Conservation (phyloP, 2,113 vertebrate species). For the Indicator indicator region DNA sequence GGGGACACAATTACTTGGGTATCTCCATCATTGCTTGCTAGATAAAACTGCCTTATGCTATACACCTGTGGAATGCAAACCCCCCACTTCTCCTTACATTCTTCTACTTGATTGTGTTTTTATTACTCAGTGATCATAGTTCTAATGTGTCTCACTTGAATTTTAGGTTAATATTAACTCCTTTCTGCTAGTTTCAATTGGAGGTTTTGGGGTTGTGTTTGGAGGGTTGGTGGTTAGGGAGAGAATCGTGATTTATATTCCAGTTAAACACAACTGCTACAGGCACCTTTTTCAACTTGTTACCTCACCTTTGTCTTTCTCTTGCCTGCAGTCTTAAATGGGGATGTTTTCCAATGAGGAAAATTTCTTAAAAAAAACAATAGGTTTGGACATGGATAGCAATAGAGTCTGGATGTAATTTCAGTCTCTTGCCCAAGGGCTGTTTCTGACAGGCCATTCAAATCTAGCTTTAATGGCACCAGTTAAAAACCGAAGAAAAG, state of each 20-base stretch:
- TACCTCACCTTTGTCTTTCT: neutral
- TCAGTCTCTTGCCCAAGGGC: neutral
- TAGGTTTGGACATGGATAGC: neutral
- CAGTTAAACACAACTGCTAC: neutral
- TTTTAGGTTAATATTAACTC: neutral
- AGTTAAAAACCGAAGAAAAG: neutral
- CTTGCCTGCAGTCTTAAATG: neutral
- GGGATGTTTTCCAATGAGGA: neutral
- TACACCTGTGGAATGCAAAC: neutral
- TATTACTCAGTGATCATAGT: neutral
- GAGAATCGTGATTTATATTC: neutral
- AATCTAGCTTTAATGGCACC: neutral
- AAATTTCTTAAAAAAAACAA: neutral
- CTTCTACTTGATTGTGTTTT: neutral
- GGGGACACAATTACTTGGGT: neutral
- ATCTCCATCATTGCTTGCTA: neutral
- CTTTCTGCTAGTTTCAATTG: neutral
- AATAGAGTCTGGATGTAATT: neutral
- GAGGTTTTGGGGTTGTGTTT: neutral
- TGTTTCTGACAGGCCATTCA: neutral
- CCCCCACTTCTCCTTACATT: neutral
- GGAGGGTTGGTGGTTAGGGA: rapidly evolving
- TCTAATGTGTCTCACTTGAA: neutral
- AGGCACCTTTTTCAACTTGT: neutral
- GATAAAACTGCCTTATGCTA: neutral